These are phyloP conservation scores for Elysia chlorotica DNA, from an alignment of 1,140 invertebrate genomes.

Conservation along the genomic window DNA sequence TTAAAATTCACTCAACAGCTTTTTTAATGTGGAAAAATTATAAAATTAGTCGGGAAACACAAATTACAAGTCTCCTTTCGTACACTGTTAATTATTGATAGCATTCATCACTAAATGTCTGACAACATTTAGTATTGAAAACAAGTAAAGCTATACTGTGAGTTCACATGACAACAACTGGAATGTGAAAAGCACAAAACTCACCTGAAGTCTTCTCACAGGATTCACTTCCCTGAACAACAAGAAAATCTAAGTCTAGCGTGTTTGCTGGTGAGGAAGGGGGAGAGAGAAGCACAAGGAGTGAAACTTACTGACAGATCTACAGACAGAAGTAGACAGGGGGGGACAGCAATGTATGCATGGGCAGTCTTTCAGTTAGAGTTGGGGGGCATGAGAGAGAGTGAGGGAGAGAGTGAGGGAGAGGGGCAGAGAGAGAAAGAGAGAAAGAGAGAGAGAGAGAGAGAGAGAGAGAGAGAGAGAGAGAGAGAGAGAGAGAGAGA, in stretches of 20 bases:
- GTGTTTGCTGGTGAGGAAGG: slow-evolving; percentile 46
- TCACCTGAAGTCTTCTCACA: slow-evolving; percentile 36
- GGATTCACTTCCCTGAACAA: slow-evolving; percentile 35
- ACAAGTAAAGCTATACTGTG: background rate
- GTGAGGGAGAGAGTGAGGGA: background rate
- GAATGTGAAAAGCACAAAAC: slow-evolving; percentile 19
- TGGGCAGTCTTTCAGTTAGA: no score
- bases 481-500: background rate
- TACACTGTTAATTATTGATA: no score
- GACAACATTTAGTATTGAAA: background rate
- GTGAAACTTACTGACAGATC: no score
- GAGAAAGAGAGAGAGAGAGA: background rate
- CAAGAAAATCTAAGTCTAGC: slow-evolving; percentile 54
- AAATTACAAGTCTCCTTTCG: no score
- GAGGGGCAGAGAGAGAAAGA: background rate
- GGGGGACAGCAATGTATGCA: no score
- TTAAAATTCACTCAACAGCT: no score
- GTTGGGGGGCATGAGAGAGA: no score
- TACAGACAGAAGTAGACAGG: no score
- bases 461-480: background rate
- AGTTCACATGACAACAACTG: background rate
- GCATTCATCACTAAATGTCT: background rate
- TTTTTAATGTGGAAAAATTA: no score
- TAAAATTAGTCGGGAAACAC: no score
- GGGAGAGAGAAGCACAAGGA: slow-evolving; percentile 27